phyloP scores from a whole-genome alignment of 1,140 invertebrate species.

The Metopolophium dirhodum region DNA sequence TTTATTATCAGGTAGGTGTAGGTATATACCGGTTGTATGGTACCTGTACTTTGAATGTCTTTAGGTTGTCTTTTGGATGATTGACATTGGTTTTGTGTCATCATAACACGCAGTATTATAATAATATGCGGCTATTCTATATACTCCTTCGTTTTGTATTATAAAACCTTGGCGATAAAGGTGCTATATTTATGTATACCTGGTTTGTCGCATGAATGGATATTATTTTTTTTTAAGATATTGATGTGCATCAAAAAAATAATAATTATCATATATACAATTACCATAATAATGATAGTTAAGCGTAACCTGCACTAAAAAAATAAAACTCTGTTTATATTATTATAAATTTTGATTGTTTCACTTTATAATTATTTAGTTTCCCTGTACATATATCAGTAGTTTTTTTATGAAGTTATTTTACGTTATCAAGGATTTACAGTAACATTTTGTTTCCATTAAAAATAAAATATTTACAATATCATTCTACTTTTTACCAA shows the following conservation, averaged over 20 bases:
- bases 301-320: neutral
- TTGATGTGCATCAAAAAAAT: neutral
- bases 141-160: neutral
- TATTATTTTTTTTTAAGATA: neutral
- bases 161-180: constrained; percentile 1
- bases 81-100: constrained; percentile 35
- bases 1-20: neutral
- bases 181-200: neutral
- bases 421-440: neutral
- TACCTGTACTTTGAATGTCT: neutral
- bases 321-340: neutral
- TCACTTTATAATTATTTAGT: neutral
- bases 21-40: neutral
- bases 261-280: neutral
- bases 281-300: neutral
- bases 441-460: neutral
- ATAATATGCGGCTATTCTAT: neutral
- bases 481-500: too few relatives aligned
- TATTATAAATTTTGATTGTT: neutral
- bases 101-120: neutral
- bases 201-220: constrained; percentile 31
- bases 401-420: neutral
- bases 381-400: neutral
- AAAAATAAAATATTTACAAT: too few relatives aligned
- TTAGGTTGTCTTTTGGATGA: constrained; percentile 4